Conservation (phyloP, 2,113 vertebrate species). For the Rhipidura dahli region DNA sequence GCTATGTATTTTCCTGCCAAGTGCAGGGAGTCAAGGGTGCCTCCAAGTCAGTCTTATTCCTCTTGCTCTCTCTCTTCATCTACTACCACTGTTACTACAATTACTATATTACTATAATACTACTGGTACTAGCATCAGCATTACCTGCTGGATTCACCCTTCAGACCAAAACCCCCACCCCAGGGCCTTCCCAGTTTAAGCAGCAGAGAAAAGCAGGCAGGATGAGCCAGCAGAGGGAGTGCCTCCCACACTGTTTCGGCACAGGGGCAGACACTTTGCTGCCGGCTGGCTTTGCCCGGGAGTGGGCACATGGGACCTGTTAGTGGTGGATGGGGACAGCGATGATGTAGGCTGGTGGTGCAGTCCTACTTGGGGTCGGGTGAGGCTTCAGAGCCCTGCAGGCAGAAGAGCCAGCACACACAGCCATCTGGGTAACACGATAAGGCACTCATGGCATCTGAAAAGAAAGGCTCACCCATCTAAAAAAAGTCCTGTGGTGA, state of each 20-base stretch:
- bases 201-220: not conserved
- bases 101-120: no score
- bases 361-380: not conserved
- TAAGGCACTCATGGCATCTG: not conserved
- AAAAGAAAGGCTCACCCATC: not conserved
- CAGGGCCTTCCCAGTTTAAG: not conserved
- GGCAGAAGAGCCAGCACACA: not conserved
- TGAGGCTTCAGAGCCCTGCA: not conserved
- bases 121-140: not conserved
- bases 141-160: not conserved
- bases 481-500: not conserved
- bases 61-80: not conserved
- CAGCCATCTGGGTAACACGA: not conserved
- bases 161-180: not conserved
- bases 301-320: not conserved
- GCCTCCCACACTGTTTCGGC: fast-evolving
- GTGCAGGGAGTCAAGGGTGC: not conserved
- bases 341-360: not conserved
- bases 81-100: not conserved
- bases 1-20: not conserved
- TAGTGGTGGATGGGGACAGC: not conserved
- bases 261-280: not conserved
- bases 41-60: not conserved
- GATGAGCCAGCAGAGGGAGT: not conserved
- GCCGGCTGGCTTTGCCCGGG: not conserved